Base-by-base conservation (phyloP, 35 echinoderm and acorn worm genomes). In the Hemicentrotus pulcherrimus region DNA sequence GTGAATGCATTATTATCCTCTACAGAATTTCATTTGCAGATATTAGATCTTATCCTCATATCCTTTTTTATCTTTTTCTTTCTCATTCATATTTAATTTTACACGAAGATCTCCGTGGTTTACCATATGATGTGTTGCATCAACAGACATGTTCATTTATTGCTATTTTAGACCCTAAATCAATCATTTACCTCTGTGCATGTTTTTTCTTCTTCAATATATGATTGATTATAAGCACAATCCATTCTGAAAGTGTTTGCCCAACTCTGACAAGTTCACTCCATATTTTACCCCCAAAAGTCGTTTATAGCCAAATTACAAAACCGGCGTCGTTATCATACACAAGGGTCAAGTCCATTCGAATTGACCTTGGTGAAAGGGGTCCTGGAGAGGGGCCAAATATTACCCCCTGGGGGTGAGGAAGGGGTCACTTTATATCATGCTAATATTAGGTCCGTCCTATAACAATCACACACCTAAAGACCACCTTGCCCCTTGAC, bases 351-450 rank as follows among this genome's bases (percentile, higher is more conserved):
- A 78, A 78, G 65, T 78, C 65, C 65, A n/a, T 78, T 78, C 19
- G n/a, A 5, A 78, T 78, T n/a, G 65, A 78, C 65, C 65, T 78
- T 78, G 22, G 65, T 78, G 65, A 78, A 78, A 78, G 65, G 19
- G 65, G 22, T 78, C 19, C 24, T n/a, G 65, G 65, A 78, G 65
- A 78, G 65, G 65, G 65, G 65, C 28, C 65, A 78, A 78, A 78
- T 78, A 78, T 78, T 15, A 78, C 65, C 65, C 65, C 65, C 65
- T 78, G 28, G 28, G 50, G 65, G 22, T 28, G 65, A 28, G 65
- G 65, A 78, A 78, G 65, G 65, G 65, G 65, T 78, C 65, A 78
- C 19, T 78, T n/a, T 78, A 78, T 78, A 59, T 59, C 52, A 59
- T 11, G 52, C 16, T 59, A 78, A 78, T 78, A 78, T 78, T 78